A percentile compares a stretch with the other conserved stretches of the same genome.
These are phyloP conservation scores for Furnarius figulus DNA, from an alignment of 2,113 vertebrate genomes.

Conservation along the genomic window DNA sequence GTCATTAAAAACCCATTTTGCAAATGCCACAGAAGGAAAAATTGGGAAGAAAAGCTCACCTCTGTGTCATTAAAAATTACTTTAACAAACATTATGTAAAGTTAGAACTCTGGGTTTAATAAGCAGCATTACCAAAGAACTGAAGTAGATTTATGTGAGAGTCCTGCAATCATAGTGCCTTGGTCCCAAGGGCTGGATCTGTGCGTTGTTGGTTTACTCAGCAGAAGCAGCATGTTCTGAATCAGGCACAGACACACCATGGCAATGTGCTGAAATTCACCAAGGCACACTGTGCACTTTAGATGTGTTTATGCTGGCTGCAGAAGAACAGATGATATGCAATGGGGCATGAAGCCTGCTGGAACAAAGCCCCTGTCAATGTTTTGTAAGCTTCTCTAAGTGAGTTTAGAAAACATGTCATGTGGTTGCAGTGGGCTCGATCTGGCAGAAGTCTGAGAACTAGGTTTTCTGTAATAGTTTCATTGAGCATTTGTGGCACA, in stretches of 20 bases:
- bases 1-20: conserved; percentile 3
- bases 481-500: not conserved
- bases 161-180: not conserved
- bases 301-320: conserved; percentile 7
- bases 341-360: conserved; percentile 39
- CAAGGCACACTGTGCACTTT: not conserved
- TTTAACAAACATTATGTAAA: not conserved
- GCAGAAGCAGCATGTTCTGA: not conserved
- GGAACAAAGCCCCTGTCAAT: conserved; percentile 43
- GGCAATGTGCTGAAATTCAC: not conserved
- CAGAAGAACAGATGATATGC: conserved; percentile 7
- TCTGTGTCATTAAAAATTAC: not conserved
- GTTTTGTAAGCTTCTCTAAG: not conserved
- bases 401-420: not conserved
- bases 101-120: not conserved
- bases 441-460: not conserved
- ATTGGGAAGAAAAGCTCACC: not conserved
- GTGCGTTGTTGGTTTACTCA: not conserved
- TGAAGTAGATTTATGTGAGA: not conserved
- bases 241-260: not conserved
- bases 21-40: not conserved
- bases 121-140: not conserved
- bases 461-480: not conserved
- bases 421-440: not conserved
- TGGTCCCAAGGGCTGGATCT: not conserved